Evolutionary conservation across 2,888 invertebrate genomes (phyloP), one percentile per base, ranked within the genome.

Genomic region (Meganola albula): DNA sequence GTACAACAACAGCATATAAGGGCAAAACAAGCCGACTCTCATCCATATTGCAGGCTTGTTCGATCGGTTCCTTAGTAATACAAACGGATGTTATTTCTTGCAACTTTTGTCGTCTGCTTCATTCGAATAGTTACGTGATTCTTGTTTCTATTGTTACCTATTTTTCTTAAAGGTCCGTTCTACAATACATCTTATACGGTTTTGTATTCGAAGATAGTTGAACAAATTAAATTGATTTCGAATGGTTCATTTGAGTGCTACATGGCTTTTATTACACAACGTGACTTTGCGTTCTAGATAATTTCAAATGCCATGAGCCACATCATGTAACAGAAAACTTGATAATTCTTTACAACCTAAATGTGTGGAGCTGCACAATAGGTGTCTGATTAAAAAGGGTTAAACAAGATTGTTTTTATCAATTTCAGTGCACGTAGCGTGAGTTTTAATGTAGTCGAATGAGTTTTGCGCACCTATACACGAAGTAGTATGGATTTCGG

Each of bases 1-100:
- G 43, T 40, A 40, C 48, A 34, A 35, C 46, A 44, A 37, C 37
- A 43, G 40, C 67, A 44, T 57, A 63, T 71, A 74, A 67, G 69
- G 73, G 52, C 72, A 73, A 68, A 69, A 71, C 72, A 58, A 63
- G 67, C 54, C 55, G 41, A 48, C 57, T 58, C 65, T 64, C 66
- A 66, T 72, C 66, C 68, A 70, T 68, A 71, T 69, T 69, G 61
- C 61, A 64, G 52, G 44, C 53, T 61, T 56, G 63, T 56, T 62
- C 59, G 63, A 59, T 64, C 63, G 57, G 60, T 66, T 74, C 67
- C 70, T 73, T 74, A 71, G 69, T 73, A 68, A 72, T 69, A 61
- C 65, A 69, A 54, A 49, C 66, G 65, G 62, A 63, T 63, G 57
- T 59, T 58, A 53, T 55, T n/a, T n/a, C n/a, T 48, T 47, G 48